Percentiles rank a stretch among this genome's conserved stretches.
These are phyloP conservation scores for Conchocele bisecta DNA, from an alignment of 2,888 invertebrate species.

Conservation along the genomic window DNA sequence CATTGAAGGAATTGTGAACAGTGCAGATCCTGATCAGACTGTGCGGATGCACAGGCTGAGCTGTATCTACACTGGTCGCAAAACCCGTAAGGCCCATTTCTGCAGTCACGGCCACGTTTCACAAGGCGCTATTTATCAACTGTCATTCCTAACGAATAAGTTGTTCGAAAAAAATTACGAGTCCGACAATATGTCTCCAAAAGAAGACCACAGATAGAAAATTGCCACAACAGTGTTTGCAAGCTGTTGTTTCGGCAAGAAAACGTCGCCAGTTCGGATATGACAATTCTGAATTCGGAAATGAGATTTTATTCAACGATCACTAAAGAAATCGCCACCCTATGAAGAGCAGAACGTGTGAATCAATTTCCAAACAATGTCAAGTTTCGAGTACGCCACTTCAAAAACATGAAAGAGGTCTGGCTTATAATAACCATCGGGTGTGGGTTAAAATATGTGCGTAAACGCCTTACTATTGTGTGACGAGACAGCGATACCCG, in stretches of 20 bases:
- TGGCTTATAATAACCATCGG: conserved; percentile 11
- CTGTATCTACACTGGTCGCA: too few relatives aligned
- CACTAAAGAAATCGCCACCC: conserved; percentile 29
- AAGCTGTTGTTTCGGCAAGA: conserved; percentile 20
- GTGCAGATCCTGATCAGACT: too few relatives aligned
- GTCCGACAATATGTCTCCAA: conserved; percentile 8
- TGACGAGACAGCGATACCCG: conserved; percentile 27
- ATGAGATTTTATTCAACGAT: conserved; percentile 16
- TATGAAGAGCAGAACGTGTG: conserved; percentile 27
- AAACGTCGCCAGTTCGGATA: conserved; percentile 38
- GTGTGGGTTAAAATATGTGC: conserved; percentile 12
- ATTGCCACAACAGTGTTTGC: conserved; percentile 2
- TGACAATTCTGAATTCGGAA: conserved; percentile 12
- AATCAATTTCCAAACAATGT: conserved; percentile 35
- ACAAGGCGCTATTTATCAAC: conserved; percentile 10
- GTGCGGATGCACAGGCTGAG: too few relatives aligned
- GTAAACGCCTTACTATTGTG: conserved; percentile 28
- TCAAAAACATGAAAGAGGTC: conserved; percentile 15
- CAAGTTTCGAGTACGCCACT: conserved; percentile 3
- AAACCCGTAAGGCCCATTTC: too few relatives aligned
- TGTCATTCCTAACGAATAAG: conserved; percentile 5
- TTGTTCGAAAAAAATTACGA: conserved; percentile 6
- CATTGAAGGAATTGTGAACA: too few relatives aligned
- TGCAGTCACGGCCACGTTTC: too few relatives aligned
- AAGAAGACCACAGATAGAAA: too few relatives aligned